phyloP scores from a whole-genome alignment of 2,797 vertebrate genomes.

The Miichthys miiuy region DNA sequence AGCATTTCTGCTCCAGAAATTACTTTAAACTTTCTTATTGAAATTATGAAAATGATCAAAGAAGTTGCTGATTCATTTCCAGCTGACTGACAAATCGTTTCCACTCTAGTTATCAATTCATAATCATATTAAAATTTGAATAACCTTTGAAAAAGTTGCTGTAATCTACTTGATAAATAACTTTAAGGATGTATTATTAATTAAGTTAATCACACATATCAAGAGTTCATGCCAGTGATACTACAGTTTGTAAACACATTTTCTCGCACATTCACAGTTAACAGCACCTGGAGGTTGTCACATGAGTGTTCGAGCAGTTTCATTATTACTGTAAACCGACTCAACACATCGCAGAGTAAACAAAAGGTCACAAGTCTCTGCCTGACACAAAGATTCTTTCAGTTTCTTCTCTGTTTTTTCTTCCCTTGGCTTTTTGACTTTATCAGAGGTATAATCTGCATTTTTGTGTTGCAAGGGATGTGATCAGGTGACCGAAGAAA shows the following conservation, averaged over 20 bases:
- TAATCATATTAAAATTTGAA: not conserved
- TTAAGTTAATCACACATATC: not conserved
- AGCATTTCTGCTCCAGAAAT: not conserved
- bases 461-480: not conserved
- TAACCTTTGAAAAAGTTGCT: not conserved
- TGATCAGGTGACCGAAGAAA: conserved; percentile 11
- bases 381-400: conserved; percentile 14
- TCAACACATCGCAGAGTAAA: not conserved
- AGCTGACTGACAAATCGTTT: not conserved
- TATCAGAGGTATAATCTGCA: conserved; percentile 12
- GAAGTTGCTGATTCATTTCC: not conserved
- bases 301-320: conserved; percentile 31
- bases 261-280: not conserved
- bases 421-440: not conserved
- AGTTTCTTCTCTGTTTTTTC: not conserved
- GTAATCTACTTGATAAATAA: not conserved
- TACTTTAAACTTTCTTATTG: no score
- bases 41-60: not conserved
- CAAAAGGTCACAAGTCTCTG: not conserved
- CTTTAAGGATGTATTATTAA: not conserved
- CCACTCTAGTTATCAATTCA: not conserved
- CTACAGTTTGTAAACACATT: not conserved
- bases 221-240: not conserved
- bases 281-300: conserved; percentile 37
- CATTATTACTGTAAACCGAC: conserved; percentile 6